Conservation (phyloP, 1,140 invertebrate species). For the Calephelis nemesis region DNA sequence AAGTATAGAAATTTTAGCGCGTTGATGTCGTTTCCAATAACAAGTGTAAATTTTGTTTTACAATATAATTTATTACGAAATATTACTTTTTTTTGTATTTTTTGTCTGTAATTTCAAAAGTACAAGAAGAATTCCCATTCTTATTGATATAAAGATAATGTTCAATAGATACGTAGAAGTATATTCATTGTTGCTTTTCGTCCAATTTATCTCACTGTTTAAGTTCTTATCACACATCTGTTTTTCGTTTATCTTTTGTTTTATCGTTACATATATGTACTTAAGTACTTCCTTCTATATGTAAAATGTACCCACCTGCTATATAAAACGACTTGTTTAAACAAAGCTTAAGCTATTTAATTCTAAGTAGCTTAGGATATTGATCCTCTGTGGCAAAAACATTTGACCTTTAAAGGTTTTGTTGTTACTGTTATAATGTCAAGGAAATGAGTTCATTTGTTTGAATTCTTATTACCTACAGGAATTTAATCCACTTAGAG, state of each 20-base stretch:
- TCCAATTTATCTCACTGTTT: background rate
- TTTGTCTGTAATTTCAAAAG: no score
- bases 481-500: no score
- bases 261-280: background rate
- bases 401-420: slow-evolving; percentile 1
- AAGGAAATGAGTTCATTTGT: background rate
- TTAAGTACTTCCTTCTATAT: background rate
- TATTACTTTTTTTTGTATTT: no score
- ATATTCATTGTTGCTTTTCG: background rate
- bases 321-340: background rate
- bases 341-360: slow-evolving; percentile 1
- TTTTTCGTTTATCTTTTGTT: background rate
- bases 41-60: no score
- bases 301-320: no score
- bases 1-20: background rate
- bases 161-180: background rate
- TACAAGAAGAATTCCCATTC: no score
- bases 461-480: no score
- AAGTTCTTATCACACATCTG: background rate
- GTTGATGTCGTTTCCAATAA: slow-evolving; percentile 12
- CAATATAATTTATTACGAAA: no score
- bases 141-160: background rate
- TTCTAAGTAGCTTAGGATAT: background rate
- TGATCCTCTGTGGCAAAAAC: background rate
- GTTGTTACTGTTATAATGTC: slow-evolving; percentile 2